Evolutionary conservation across 2,113 vertebrate genomes (phyloP).

Genomic region (Pipra filicauda): DNA sequence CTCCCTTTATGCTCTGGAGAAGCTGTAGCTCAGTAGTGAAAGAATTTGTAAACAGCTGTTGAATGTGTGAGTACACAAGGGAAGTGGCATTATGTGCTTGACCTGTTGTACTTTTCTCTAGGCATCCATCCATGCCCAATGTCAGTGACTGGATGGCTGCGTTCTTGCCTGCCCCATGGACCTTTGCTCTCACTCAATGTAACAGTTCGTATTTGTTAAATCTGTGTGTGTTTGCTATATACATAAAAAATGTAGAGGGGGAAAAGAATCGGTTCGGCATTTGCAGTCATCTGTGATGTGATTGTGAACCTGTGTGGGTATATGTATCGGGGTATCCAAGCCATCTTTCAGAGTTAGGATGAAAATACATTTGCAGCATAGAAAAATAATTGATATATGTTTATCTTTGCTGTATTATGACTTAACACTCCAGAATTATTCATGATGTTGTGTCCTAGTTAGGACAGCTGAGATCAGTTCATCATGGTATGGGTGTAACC

Average conservation of each 20-base stretch:
- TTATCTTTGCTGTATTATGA: neutral
- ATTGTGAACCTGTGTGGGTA: neutral
- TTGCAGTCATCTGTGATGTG: neutral
- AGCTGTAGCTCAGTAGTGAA: neutral
- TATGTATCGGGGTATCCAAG: neutral
- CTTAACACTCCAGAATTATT: neutral
- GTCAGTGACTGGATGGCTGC: neutral
- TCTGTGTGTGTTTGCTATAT: neutral
- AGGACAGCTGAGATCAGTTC: too few relatives aligned
- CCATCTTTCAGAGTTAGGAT: neutral
- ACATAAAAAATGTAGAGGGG: neutral
- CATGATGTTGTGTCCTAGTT: too few relatives aligned
- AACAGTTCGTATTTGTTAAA: neutral
- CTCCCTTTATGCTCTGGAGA: neutral
- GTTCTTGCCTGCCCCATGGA: neutral
- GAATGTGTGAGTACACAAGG: neutral
- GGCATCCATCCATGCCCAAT: neutral
- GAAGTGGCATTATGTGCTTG: neutral
- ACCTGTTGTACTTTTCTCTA: neutral
- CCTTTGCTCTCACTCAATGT: neutral
- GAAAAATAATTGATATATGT: neutral
- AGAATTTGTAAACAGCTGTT: neutral
- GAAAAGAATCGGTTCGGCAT: accelerated
- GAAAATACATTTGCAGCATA: neutral
- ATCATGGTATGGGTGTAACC: too few relatives aligned